Percentiles rank a stretch among this genome's conserved stretches.
phyloP scores from a whole-genome alignment of 2,888 invertebrate genomes.

The Acleris sparsana region DNA sequence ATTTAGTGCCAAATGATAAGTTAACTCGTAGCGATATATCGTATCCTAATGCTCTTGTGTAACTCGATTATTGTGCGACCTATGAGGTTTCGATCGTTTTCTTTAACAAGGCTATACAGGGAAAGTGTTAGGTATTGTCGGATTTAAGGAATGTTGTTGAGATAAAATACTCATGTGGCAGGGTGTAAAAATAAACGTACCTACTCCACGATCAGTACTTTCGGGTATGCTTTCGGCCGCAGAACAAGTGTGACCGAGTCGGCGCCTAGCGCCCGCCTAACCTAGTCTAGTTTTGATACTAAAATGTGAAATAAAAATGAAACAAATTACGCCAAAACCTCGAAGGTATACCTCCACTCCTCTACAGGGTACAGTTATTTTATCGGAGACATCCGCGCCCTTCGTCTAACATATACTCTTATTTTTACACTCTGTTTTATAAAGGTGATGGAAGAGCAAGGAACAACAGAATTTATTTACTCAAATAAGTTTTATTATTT shows the following conservation, averaged over 20 bases:
- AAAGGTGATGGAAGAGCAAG: conserved; percentile 76
- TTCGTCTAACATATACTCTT: conserved; percentile 47
- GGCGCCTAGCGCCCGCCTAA: conserved; percentile 34
- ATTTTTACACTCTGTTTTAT: conserved; percentile 77
- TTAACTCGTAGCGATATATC: conserved; percentile 82
- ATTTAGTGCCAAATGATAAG: conserved; percentile 84
- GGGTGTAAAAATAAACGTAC: conserved; percentile 74
- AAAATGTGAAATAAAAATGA: conserved; percentile 40
- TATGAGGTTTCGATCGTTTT: conserved; percentile 80
- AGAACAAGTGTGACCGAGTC: conserved; percentile 24
- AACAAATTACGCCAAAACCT: conserved; percentile 40
- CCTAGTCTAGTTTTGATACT: conserved; percentile 57
- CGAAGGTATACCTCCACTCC: conserved; percentile 39
- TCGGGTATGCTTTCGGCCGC: conserved; percentile 20
- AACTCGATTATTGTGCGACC: conserved; percentile 82
- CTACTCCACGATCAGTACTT: conserved; percentile 33
- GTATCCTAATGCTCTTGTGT: conserved; percentile 81
- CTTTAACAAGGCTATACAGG: conserved; percentile 84
- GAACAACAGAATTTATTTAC: conserved; percentile 84
- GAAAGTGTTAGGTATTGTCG: conserved; percentile 76
- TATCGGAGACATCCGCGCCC: conserved; percentile 36
- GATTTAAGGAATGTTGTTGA: conserved; percentile 68
- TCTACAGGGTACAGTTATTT: conserved; percentile 48
- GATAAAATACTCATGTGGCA: conserved; percentile 80
- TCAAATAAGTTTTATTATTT: conserved; percentile 77